phyloP scores from a whole-genome alignment of 2,113 vertebrate species.

The Zapus hudsonius region DNA sequence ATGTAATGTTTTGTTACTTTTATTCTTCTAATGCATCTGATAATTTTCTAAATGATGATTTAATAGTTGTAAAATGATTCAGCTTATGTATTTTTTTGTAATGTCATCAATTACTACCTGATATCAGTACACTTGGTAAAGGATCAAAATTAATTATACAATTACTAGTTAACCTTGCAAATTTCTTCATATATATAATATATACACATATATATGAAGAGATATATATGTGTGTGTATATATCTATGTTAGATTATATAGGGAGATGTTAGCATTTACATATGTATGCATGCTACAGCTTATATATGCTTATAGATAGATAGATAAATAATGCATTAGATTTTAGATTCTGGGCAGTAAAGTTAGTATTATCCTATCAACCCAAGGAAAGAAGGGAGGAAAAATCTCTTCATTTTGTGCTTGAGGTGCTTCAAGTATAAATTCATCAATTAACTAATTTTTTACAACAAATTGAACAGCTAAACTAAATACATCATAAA shows the following conservation, averaged over 20 bases:
- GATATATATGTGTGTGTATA: neutral
- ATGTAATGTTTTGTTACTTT: neutral
- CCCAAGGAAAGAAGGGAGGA: neutral
- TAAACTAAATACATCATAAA: slow-evolving; percentile 39
- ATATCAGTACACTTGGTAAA: neutral
- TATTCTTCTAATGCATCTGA: neutral
- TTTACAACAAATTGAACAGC: neutral
- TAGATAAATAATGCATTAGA: no score
- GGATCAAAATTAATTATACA: slow-evolving; percentile 16
- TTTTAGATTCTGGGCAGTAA: no score
- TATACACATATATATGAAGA: neutral
- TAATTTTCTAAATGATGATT: slow-evolving; percentile 24
- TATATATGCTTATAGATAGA: no score
- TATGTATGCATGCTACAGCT: no score
- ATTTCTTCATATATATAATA: slow-evolving; percentile 1
- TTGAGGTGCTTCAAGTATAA: slow-evolving; percentile 13
- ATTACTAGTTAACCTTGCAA: neutral
- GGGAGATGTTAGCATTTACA: no score
- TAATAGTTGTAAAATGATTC: slow-evolving; percentile 13
- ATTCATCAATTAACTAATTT: neutral
- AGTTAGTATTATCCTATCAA: slow-evolving; percentile 20
- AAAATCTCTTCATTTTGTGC: neutral
- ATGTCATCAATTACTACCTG: neutral
- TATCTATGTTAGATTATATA: no score
- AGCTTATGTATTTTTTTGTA: neutral